A percentile compares a stretch with the other conserved stretches of the same genome.
These are phyloP conservation scores for Drosophila repleta DNA, from an alignment of 1,140 invertebrate genomes.

Conservation along the genomic window DNA sequence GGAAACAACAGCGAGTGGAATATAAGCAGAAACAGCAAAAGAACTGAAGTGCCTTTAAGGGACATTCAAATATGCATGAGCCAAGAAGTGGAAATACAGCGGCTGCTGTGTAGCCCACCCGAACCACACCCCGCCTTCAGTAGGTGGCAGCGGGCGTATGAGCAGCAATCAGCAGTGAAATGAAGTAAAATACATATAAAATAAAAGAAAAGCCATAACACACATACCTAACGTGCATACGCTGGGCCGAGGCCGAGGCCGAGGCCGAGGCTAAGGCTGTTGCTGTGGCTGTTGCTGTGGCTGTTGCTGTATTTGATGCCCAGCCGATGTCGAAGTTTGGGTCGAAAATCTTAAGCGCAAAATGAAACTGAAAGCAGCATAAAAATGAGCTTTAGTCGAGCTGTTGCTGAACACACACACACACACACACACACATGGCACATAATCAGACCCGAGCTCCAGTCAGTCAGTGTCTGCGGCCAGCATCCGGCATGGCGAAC, in stretches of 20 bases:
- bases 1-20: conserved; percentile 24
- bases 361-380: conserved; percentile 45
- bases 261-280: too few species aligned
- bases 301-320: background rate
- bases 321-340: background rate
- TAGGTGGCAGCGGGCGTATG: conserved; percentile 1
- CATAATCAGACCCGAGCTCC: conserved; percentile 53
- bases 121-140: too few species aligned
- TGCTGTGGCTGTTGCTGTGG: too few species aligned
- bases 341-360: conserved; percentile 35
- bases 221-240: conserved; percentile 44
- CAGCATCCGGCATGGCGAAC: conserved; percentile 38
- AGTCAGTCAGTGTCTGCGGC: conserved; percentile 34
- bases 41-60: conserved; percentile 80
- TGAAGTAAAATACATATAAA: conserved; percentile 76
- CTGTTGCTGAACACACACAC: conserved; percentile 12
- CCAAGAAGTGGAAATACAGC: conserved; percentile 49
- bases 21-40: conserved; percentile 52
- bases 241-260: background rate
- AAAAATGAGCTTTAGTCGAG: conserved; percentile 49
- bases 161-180: conserved; percentile 55
- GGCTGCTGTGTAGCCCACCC: background rate
- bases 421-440: conserved; percentile 17
- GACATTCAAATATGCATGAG: conserved; percentile 81
- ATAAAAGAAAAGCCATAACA: conserved; percentile 64